A percentile compares a stretch with the other conserved stretches of the same genome.
Evolutionary conservation across 2,888 invertebrate species (phyloP).

Genomic region (Rutpela maculata): DNA sequence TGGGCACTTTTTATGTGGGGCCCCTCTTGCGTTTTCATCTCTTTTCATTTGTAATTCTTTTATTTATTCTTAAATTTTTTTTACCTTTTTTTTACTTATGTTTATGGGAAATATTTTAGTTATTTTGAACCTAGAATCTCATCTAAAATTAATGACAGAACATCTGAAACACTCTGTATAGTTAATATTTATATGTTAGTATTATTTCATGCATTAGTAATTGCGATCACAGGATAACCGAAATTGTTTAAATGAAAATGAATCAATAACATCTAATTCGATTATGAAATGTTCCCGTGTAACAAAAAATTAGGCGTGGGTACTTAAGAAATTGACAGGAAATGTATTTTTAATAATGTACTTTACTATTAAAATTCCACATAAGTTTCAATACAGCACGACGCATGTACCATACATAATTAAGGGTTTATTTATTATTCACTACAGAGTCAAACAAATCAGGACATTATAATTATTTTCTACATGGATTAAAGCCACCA

Average conservation of each 20-base stretch:
- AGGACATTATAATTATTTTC: slow-evolving; percentile 52
- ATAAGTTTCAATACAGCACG: slow-evolving; percentile 54
- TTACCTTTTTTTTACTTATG: too few relatives aligned
- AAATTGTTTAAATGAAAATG: too few relatives aligned
- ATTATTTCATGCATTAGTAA: neutral
- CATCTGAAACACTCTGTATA: too few relatives aligned
- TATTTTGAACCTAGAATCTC: too few relatives aligned
- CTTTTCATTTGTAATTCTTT: too few relatives aligned
- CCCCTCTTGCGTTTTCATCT: too few relatives aligned
- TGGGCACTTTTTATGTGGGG: too few relatives aligned
- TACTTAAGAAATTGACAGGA: slow-evolving; percentile 61
- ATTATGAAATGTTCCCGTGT: slow-evolving; percentile 31
- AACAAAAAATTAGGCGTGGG: slow-evolving; percentile 39
- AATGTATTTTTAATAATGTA: slow-evolving; percentile 62
- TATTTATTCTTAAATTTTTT: too few relatives aligned
- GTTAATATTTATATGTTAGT: too few relatives aligned
- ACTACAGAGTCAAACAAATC: slow-evolving; percentile 61
- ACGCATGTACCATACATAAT: slow-evolving; percentile 63
- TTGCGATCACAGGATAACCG: neutral
- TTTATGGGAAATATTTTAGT: too few relatives aligned
- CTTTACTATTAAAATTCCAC: slow-evolving; percentile 58
- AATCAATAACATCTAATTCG: slow-evolving; percentile 26
- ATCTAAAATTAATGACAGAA: too few relatives aligned
- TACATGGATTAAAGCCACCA: slow-evolving; percentile 47
- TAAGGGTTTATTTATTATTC: slow-evolving; percentile 62